A percentile compares a stretch with the other conserved stretches of the same genome.
Conservation (phyloP, 2,113 vertebrate genomes). For the Micronycteris hirsuta region DNA sequence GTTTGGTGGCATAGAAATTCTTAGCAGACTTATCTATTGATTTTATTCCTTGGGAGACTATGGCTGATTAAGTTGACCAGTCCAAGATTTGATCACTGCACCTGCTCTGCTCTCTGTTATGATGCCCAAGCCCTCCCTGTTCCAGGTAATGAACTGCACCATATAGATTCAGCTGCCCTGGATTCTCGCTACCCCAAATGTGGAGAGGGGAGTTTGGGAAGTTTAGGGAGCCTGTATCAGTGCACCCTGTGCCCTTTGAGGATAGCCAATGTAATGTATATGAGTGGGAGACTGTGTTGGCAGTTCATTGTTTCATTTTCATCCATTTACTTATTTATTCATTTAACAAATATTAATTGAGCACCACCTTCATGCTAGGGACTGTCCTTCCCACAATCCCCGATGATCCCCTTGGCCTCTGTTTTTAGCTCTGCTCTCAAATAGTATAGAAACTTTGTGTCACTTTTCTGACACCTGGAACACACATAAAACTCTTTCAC, state of each 20-base stretch:
- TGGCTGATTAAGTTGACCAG: background rate
- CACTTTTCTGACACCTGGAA: background rate
- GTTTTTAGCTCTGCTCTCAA: background rate
- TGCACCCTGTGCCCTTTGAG: fast-evolving
- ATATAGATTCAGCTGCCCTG: background rate
- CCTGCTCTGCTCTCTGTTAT: background rate
- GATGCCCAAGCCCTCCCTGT: background rate
- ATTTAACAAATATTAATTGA: background rate
- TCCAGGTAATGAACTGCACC: background rate
- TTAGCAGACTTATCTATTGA: background rate
- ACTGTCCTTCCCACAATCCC: background rate
- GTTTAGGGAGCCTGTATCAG: background rate
- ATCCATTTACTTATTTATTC: background rate
- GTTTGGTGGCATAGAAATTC: background rate
- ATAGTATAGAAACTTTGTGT: background rate
- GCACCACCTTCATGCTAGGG: no score
- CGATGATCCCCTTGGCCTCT: background rate
- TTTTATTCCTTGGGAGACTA: background rate
- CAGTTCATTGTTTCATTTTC: background rate
- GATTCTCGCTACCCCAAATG: background rate
- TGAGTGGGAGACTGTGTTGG: no score
- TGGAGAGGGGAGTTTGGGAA: background rate
- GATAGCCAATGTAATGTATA: no score
- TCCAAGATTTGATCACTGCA: background rate
- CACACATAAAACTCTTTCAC: background rate